Conservation (phyloP, 1,140 invertebrate species). For the Aricia agestis region DNA sequence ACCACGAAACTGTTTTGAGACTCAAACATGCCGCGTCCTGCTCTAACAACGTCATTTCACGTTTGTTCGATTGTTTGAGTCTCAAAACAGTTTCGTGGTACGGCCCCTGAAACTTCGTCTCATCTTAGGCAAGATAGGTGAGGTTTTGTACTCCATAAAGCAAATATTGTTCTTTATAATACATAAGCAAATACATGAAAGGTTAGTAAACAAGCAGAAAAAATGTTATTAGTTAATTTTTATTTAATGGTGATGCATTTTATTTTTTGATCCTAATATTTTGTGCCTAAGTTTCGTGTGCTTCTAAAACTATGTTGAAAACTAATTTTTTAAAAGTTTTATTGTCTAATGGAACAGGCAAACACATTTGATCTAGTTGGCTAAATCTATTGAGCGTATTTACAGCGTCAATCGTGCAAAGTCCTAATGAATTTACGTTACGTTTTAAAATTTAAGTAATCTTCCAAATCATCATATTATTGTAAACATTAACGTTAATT, state of each 20-base stretch:
- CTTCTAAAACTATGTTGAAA: slow-evolving; percentile 1
- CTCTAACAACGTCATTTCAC: too few species aligned
- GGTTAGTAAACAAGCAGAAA: slow-evolving; percentile 13
- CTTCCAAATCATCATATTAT: too few species aligned
- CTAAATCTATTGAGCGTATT: slow-evolving; percentile 32
- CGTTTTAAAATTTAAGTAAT: neutral
- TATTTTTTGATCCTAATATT: neutral
- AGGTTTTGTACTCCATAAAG: too few species aligned
- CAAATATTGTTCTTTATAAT: slow-evolving; percentile 7
- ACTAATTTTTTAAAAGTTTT: neutral
- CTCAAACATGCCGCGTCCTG: too few species aligned
- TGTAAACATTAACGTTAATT: too few species aligned
- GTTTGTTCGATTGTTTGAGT: too few species aligned
- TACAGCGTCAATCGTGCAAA: slow-evolving; percentile 30
- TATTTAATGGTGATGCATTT: slow-evolving; percentile 14
- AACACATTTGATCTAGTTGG: neutral
- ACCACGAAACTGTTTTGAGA: too few species aligned
- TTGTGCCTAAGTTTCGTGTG: neutral
- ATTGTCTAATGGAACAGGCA: slow-evolving; percentile 8
- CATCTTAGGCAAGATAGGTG: too few species aligned
- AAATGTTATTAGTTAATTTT: neutral
- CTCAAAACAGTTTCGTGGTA: too few species aligned
- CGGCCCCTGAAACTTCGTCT: too few species aligned
- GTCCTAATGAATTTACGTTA: neutral
- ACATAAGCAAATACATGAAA: slow-evolving; percentile 8